A percentile compares a stretch with the other conserved stretches of the same genome.
phyloP scores from a whole-genome alignment of 2,797 vertebrate species.

The Austrolebias charrua region DNA sequence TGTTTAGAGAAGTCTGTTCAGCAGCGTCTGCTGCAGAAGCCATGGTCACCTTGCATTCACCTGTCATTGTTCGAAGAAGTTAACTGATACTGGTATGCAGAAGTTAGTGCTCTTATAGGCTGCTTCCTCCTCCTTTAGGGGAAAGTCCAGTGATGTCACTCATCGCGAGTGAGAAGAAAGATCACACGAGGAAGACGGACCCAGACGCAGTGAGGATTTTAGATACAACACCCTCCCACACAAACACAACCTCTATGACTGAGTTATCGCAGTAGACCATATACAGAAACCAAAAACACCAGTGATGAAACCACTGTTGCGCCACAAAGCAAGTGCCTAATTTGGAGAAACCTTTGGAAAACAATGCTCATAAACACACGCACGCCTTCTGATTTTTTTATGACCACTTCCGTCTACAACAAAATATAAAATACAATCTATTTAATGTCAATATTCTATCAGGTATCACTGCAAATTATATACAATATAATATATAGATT shows the following conservation, averaged over 20 bases:
- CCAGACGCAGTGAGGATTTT: slow-evolving; percentile 10
- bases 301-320: slow-evolving; percentile 13
- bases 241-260: slow-evolving; percentile 19
- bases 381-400: background rate
- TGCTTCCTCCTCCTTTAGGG: slow-evolving; percentile 31
- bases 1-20: background rate
- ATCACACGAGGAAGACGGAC: slow-evolving; percentile 41
- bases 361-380: background rate
- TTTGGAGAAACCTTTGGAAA: background rate
- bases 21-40: slow-evolving; percentile 6
- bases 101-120: slow-evolving; percentile 31
- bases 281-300: slow-evolving; percentile 9
- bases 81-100: background rate
- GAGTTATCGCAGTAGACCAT: slow-evolving; percentile 6
- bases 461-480: no score
- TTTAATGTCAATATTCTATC: no score
- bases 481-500: no score
- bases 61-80: no score
- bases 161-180: slow-evolving; percentile 37
- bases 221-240: slow-evolving; percentile 31
- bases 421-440: no score
- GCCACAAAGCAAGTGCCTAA: background rate
- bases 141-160: slow-evolving; percentile 82
- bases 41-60: slow-evolving; percentile 41
- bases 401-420: no score